Base-by-base conservation (phyloP, 2,797 vertebrate genomes). In the Alca torda region DNA sequence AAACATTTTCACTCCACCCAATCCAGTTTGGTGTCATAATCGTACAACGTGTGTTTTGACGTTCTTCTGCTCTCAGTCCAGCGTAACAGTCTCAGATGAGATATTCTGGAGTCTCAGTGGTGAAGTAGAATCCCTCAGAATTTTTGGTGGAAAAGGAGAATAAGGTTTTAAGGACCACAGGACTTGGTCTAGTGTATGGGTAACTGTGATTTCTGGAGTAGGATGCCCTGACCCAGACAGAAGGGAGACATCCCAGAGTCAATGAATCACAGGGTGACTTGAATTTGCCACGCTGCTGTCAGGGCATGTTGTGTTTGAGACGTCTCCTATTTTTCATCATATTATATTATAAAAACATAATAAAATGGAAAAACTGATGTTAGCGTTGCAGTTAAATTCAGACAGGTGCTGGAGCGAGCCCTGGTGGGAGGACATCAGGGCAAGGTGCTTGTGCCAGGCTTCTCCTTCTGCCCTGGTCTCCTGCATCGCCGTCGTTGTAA, bases 401-500 rank as follows among this genome's bases (percentile, higher is more conserved):
- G 37, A 9, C 31, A n/a, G 57, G 57, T 75, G 45, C 65, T 63
- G 68, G 33, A 64, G 24, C 0, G 10, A 84, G 23, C 18, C 20
- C 48, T 2, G 3, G 41, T 63, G 82, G 60, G 82, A 85, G 53
- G 28, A 21, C 31, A 39, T 9, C n/a, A 41, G 64, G 37, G 31
- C 43, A 57, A 37, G 19, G 23, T 39, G 37, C n/a, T 85, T 19
- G 54, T 61, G 26, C 61, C 39, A 43, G 61, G 37, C 57, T 84
- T 50, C 35, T 79, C 51, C 37, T 90, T 35, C 35, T 11, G 9
- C 37, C 21, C 45, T 0, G 1, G 1, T 54, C 30, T 73, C 21
- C 51, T 54, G 2, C 61, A 25, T 41, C 57, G 20, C 56, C 4
- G 0, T 35, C 1, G 0, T 3, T 28, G 30, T 33, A 23, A 53